Base-by-base conservation (phyloP, 2,797 vertebrate species). In the Liasis olivaceus region DNA sequence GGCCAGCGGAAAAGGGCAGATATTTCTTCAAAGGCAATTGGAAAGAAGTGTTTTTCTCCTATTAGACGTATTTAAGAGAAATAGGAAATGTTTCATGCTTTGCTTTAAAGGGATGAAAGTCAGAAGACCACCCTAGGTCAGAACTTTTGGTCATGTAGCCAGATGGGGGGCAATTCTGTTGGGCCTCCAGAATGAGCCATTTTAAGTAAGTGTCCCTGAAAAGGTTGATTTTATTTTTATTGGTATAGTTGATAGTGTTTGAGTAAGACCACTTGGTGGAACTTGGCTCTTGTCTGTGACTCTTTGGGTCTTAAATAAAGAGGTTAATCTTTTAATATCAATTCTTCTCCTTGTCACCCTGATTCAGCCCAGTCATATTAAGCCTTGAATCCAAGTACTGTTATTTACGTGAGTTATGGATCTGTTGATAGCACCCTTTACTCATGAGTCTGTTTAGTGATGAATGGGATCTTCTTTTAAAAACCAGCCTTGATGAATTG, bases 1-100 rank as follows among this genome's bases (percentile, higher is more conserved):
- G 95, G 92, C 95, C 93, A 91, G 36, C 5, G 96, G 91, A 93
- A 93, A 96, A 94, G 95, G 90, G 36, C 90, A 95, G 94, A 91
- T 93, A 92, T 93, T 72, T 92, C 7, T 92, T 95, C 91, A 96
- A 95, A 96, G 94, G 28, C 84, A 3, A 90, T 95, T 93, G 93
- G 87, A 69, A 91, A 93, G 88, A 84, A 88, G 7, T 81, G 36
- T 1, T 81, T 91, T 95, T 84, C 93, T 92, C 91, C 87, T 13
- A 88, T 93, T 87, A 84, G 92, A 92, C 90, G 84, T 95, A 95
- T 95, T 95, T n/a, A 42, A 89, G 95, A 96, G 26, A 62, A 22
- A 22, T 14, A 88, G 81, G 54, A 77, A 64, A 31, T 8, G 17
- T 58, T 85, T 64, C n/a, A n/a, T 85, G n/a, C 8, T 51, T 85